Conservation (phyloP, 2,113 vertebrate genomes). For the Dicrurus megarhynchus region DNA sequence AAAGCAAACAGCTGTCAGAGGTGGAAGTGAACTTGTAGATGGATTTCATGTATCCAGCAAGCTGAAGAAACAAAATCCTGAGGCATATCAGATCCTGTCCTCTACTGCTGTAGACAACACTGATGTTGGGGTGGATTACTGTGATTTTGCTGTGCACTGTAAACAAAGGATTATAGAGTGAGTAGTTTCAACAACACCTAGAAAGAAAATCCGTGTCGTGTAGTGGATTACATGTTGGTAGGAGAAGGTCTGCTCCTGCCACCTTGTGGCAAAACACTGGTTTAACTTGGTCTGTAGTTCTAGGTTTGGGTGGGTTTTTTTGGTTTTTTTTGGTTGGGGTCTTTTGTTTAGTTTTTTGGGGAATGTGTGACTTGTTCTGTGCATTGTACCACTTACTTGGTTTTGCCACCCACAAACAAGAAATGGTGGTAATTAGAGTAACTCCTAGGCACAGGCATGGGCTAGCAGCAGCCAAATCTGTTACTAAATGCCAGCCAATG, state of each 20-base stretch:
- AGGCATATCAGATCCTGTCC: constrained; percentile 82
- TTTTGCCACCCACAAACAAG: background rate
- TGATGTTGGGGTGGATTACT: constrained; percentile 89
- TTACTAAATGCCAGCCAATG: background rate
- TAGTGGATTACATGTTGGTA: background rate
- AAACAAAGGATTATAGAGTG: constrained; percentile 92
- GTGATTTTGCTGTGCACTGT: constrained; percentile 89
- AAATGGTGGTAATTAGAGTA: background rate
- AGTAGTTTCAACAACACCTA: constrained; percentile 25
- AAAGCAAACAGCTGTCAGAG: constrained; percentile 82
- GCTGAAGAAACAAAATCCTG: constrained; percentile 81
- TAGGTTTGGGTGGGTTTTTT: background rate
- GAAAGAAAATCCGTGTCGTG: background rate
- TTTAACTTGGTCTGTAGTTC: background rate
- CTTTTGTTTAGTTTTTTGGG: background rate
- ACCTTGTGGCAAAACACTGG: constrained; percentile 15
- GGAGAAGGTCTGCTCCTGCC: constrained; percentile 43
- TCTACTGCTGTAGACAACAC: constrained; percentile 84
- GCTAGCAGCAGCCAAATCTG: background rate
- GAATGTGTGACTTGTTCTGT: background rate
- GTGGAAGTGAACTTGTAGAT: constrained; percentile 88
- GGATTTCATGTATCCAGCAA: constrained; percentile 83
- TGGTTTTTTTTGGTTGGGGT: no score
- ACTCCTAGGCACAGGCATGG: background rate
- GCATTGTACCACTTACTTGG: background rate